Evolutionary conservation across 2,888 invertebrate species (phyloP).

Genomic region (Brenthis ino): DNA sequence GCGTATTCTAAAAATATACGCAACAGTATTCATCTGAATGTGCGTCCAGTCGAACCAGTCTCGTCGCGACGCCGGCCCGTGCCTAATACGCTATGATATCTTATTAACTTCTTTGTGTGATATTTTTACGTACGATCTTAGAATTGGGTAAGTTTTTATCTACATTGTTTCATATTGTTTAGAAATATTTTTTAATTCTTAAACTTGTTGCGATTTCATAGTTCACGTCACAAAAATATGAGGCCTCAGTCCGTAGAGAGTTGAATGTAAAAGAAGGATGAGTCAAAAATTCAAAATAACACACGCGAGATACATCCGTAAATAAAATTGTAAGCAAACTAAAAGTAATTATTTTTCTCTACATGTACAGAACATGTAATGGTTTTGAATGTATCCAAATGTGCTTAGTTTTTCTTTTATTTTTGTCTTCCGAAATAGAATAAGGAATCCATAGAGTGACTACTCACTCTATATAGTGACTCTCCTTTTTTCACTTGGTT

Average conservation of each 20-base stretch:
- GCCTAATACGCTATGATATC: constrained; percentile 45
- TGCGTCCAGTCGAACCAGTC: constrained; percentile 62
- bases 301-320: constrained; percentile 18
- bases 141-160: constrained; percentile 32
- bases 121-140: constrained; percentile 26
- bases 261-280: constrained; percentile 40
- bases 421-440: too few relatives aligned
- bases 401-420: too few relatives aligned
- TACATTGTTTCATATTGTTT: not conserved
- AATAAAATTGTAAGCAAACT: constrained; percentile 1
- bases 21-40: constrained; percentile 55
- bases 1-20: constrained; percentile 78
- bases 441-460: too few relatives aligned
- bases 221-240: not conserved
- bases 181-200: not conserved
- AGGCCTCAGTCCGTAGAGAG: constrained; percentile 29
- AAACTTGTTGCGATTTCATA: not conserved
- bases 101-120: constrained; percentile 23
- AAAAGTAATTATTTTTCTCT: constrained; percentile 7
- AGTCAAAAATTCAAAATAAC: constrained; percentile 42
- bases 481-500: too few relatives aligned
- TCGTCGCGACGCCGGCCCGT: constrained; percentile 57
- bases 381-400: too few relatives aligned
- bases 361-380: too few relatives aligned
- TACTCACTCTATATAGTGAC: too few relatives aligned